Evolutionary conservation across 2,113 vertebrate genomes (phyloP), one percentile per base, ranked within the genome.

Genomic region (Fulica atra): DNA sequence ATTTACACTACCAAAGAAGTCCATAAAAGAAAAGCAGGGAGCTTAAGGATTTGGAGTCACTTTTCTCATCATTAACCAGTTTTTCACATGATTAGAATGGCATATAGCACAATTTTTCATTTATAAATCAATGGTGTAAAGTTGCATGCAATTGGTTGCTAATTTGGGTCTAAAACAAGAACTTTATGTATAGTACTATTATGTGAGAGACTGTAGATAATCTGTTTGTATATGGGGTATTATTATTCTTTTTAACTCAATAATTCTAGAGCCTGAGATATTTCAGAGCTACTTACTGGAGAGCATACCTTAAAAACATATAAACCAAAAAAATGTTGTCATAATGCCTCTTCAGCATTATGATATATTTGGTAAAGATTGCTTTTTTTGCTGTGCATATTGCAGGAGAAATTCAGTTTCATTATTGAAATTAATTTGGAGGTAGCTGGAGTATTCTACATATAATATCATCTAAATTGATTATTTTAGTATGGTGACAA

Each of bases 291-390:
- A 14, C 36, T 63, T 85, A 46, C 20, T 81, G 18, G 28, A 65
- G 16, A 63, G 36, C 5, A 9, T 69, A 14, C 9, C 61, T 92
- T 35, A 48, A 78, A 65, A 48, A 25, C 4, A 68, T 53, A n/a
- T 29, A 11, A 48, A 11, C 33, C 61, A 35, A 11, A 1, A 8
- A 51, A 4, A 7, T 74, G 10, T 23, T 48, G 1, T 63, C 2
- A 0, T 44, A 80, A 60, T 59, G 12, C 9, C 21, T 51, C 6
- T 69, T 89, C 24, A 33, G 5, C 0, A 0, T 65, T 42, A 29
- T 3, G n/a, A 26, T 51, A 6, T 18, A 26, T 72, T 70, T 61
- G 8, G 14, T 42, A 77, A 83, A 91, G 3, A 5, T 36, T n/a
- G 4, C 13, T 50, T 56, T 54, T 79, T 59, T 38, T 29, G 10